Conservation (phyloP, 2,888 invertebrate species). For the Octodonta nipae region DNA sequence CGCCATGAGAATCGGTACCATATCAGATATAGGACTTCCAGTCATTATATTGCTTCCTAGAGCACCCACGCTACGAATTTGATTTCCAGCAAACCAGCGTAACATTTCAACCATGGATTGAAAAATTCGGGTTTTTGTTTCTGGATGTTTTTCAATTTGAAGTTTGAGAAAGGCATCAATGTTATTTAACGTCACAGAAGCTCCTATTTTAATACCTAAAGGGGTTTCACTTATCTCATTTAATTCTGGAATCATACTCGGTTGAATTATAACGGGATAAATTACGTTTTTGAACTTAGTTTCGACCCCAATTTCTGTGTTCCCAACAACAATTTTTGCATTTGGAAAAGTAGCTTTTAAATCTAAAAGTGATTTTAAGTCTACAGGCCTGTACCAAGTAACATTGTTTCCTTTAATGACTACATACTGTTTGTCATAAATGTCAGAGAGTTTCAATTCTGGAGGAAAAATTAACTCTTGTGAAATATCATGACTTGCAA, state of each 20-base stretch:
- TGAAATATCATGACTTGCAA: constrained; percentile 57
- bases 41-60: constrained; percentile 87
- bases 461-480: constrained; percentile 90
- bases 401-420: constrained; percentile 47
- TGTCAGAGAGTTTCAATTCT: constrained; percentile 52
- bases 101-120: constrained; percentile 67
- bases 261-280: constrained; percentile 67
- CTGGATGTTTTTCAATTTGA: constrained; percentile 39
- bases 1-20: constrained; percentile 81
- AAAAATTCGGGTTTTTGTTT: constrained; percentile 47
- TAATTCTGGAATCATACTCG: constrained; percentile 57
- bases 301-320: constrained; percentile 84
- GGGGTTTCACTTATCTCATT: constrained; percentile 40
- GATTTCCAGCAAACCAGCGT: constrained; percentile 87
- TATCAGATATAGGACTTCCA: constrained; percentile 86
- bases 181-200: constrained; percentile 60
- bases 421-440: constrained; percentile 46
- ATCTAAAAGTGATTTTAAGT: constrained; percentile 47
- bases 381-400: constrained; percentile 63
- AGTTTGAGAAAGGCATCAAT: constrained; percentile 51
- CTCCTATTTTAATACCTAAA: constrained; percentile 57
- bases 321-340: constrained; percentile 75
- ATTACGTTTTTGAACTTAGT: constrained; percentile 70
- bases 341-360: constrained; percentile 53
- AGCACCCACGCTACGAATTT: constrained; percentile 87